phyloP scores from a whole-genome alignment of 1,140 invertebrate genomes.

The Oscheius sp. region DNA sequence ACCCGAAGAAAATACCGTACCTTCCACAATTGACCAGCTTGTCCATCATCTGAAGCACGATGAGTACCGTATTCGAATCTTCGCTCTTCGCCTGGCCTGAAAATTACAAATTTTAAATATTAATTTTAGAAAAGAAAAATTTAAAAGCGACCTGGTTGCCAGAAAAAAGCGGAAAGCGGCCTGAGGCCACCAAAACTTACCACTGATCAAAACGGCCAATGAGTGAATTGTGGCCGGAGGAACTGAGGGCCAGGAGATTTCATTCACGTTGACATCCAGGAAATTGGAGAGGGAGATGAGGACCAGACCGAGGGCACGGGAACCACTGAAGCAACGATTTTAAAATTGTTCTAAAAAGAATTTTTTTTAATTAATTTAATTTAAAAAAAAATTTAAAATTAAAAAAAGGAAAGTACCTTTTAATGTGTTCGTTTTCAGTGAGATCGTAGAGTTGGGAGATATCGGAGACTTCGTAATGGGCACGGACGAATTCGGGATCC shows the following conservation, averaged over 20 bases:
- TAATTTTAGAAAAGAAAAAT: too few relatives aligned
- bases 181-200: slow-evolving; percentile 21
- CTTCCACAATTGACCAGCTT: slow-evolving; percentile 25
- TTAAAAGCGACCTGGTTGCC: too few relatives aligned
- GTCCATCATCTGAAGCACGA: slow-evolving; percentile 44
- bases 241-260: slow-evolving; percentile 11
- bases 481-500: slow-evolving; percentile 17
- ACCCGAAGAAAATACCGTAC: slow-evolving; percentile 1
- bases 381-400: not conserved
- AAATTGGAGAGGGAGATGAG: slow-evolving; percentile 9
- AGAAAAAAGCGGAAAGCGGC: slow-evolving; percentile 31
- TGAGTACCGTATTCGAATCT: slow-evolving; percentile 42
- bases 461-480: slow-evolving; percentile 7
- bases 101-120: too few relatives aligned
- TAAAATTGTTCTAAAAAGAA: not conserved
- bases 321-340: slow-evolving; percentile 6
- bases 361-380: not conserved
- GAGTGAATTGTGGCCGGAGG: slow-evolving; percentile 1
- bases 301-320: not conserved
- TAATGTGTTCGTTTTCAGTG: not conserved
- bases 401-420: not conserved
- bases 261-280: slow-evolving; percentile 3
- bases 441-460: slow-evolving; percentile 7
- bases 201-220: not conserved
- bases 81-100: slow-evolving; percentile 50